Conservation (phyloP, 2,888 invertebrate genomes). For the Noctua comes region DNA sequence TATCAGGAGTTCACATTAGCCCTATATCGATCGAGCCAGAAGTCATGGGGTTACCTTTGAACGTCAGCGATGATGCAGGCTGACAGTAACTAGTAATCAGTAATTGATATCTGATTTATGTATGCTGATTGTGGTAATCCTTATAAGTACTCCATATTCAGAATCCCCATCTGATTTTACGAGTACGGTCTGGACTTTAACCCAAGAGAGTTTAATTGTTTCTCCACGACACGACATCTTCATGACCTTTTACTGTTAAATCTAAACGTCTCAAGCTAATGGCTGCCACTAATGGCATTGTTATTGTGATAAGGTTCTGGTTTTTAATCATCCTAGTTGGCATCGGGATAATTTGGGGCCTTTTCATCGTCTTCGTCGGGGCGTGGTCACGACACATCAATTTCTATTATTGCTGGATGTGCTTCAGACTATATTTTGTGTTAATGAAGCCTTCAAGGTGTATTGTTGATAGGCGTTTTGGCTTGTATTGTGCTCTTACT, state of each 20-base stretch:
- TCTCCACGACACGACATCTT: not conserved
- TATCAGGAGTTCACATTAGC: not conserved
- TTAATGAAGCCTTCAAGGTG: slow-evolving; percentile 31
- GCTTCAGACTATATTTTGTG: slow-evolving; percentile 42
- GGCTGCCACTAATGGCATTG: slow-evolving; percentile 74
- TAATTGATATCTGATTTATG: not conserved
- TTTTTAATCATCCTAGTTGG: slow-evolving; percentile 82
- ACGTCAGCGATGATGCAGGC: not conserved
- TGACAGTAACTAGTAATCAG: not conserved
- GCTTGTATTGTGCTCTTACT: slow-evolving; percentile 27
- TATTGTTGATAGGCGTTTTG: slow-evolving; percentile 32
- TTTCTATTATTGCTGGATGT: slow-evolving; percentile 63
- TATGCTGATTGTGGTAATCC: not conserved
- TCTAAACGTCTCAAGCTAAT: slow-evolving; percentile 62
- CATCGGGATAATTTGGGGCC: slow-evolving; percentile 73
- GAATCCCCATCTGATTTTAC: not conserved
- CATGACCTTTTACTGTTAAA: slow-evolving; percentile 21
- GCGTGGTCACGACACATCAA: slow-evolving; percentile 72
- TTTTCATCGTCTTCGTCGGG: slow-evolving; percentile 72
- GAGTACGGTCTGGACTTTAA: not conserved
- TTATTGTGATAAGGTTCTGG: slow-evolving; percentile 74
- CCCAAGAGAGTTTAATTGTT: not conserved
- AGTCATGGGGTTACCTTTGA: not conserved
- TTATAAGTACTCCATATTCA: not conserved
- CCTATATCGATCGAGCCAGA: not conserved